Evolutionary conservation across 2,888 invertebrate genomes (phyloP), one percentile per base, ranked within the genome.

Genomic region (Barypeithes pellucidus): DNA sequence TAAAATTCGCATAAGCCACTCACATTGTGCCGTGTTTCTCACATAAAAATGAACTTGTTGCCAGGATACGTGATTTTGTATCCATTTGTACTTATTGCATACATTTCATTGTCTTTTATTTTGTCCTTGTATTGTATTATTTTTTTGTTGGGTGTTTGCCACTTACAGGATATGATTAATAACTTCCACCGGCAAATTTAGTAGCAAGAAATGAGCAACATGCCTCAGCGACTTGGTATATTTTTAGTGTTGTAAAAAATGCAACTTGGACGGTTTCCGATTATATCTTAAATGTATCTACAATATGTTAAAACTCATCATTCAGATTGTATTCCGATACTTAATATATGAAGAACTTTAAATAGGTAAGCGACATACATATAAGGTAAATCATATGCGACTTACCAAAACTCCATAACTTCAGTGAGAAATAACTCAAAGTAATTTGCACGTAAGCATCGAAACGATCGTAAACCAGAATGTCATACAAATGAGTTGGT

Each of bases 1-100:
- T 73, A 70, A 70, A 69, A 73, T 73, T 73, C 73, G 73, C 73
- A 70, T 73, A 59, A 66, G 66, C 60, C 47, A 66, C 66, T 70
- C 73, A 18, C 12, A 33, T 20, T 62, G 67, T 41, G 47, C 67
- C 33, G 61, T 70, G 73, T 73, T 73, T 73, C 73, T 66, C 73
- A 73, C 73, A 73, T 73, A 73, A 73, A 70, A 73, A 73, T 73
- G 61, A 73, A 65, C 65, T 71, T 52, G 39, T 52, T 39, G n/a
- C 45, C 43, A 18, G 39, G 16, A 39, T 36, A 69, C 63, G 62
- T 69, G 62, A 69, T 63, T 52, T 63, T 54, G 62, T 43, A 57
- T 16, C 57, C 16, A 59, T 67, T 67, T 67, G 57, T 67, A 47
- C 50, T 63, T 63, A 14, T 18, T 36, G 47, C 63, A 52, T 36